Evolutionary conservation across 2,113 vertebrate species (phyloP), one percentile per base, ranked within the genome.

Genomic region (Paedocypris sp.): DNA sequence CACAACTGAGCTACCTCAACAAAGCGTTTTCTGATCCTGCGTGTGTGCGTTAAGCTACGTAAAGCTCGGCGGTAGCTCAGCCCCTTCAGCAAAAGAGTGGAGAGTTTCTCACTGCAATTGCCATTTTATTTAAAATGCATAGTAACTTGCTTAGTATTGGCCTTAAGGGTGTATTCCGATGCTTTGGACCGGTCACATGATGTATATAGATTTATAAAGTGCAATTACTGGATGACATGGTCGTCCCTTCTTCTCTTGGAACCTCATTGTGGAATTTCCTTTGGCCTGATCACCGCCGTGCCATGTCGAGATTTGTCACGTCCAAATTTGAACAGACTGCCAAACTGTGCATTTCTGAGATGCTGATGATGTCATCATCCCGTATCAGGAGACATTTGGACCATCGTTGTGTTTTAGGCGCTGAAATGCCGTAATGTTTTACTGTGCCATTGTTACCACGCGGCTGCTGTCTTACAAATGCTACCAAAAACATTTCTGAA

Each of bases 1-100:
- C 66, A 73, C 69, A 84, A 75, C 79, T 76, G 82, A 82, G 85
- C 83, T 81, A 83, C 88, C 84, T 87, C 84, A 72, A 60, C 74
- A 75, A 69, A 65, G 71, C 8, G 64, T n/a, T n/a, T n/a, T n/a
- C n/a, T n/a, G n/a, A n/a, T n/a, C n/a, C n/a, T n/a, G n/a, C n/a
- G n/a, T n/a, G n/a, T 43, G 28, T 26, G 62, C 38, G 35, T 58
- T 36, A 56, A 63, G 15, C 45, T 54, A 39, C 29, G 25, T n/a
- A n/a, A n/a, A n/a, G 42, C 2, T 64, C 60, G 58, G 64, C 33
- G 79, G 82, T 86, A 86, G 83, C 84, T 88, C 83, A 81, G 71
- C 75, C 74, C 62, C 66, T 70, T 79, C 16, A 38, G 31, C 60
- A 63, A 68, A 71, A 39, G 13, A 69, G 51, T 45, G 56, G 54